These are phyloP conservation scores for Diorhabda sublineata DNA, from an alignment of 1,140 invertebrate species.

Conservation along the genomic window DNA sequence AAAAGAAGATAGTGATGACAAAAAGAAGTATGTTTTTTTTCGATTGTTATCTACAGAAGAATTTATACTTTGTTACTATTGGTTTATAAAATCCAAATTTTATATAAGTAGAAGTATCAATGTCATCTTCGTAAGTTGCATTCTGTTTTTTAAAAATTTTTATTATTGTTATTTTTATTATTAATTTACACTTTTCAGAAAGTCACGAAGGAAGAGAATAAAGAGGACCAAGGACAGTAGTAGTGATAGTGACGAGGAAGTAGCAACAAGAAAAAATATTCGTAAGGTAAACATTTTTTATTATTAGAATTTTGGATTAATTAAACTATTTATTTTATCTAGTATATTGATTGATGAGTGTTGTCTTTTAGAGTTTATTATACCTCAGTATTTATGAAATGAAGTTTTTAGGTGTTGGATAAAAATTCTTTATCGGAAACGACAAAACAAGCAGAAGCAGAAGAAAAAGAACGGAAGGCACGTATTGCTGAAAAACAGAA, in stretches of 20 bases:
- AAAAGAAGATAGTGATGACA: neutral
- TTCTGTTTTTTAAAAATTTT: neutral
- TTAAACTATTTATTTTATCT: neutral
- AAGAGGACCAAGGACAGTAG: conserved; percentile 36
- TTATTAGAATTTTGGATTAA: neutral
- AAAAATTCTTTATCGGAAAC: conserved; percentile 59
- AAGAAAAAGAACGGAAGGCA: conserved; percentile 83
- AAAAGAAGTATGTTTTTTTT: conserved; percentile 13
- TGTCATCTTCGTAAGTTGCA: neutral
- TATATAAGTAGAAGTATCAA: no score
- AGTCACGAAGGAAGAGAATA: conserved; percentile 31
- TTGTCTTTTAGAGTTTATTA: no score
- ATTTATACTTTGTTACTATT: no score
- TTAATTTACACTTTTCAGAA: conserved; percentile 13
- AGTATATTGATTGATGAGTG: no score
- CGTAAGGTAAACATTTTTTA: conserved; percentile 27
- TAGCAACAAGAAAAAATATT: conserved; percentile 42
- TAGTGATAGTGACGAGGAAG: conserved; percentile 40
- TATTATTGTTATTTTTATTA: no score
- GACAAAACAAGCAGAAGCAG: conserved; percentile 82
- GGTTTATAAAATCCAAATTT: no score
- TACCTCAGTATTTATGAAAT: no score
- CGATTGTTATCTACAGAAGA: no score
- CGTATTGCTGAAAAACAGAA: conserved; percentile 83
- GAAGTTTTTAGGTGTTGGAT: conserved; percentile 28